Conservation (phyloP, 2,888 invertebrate genomes). For the Nectonema munidae region DNA sequence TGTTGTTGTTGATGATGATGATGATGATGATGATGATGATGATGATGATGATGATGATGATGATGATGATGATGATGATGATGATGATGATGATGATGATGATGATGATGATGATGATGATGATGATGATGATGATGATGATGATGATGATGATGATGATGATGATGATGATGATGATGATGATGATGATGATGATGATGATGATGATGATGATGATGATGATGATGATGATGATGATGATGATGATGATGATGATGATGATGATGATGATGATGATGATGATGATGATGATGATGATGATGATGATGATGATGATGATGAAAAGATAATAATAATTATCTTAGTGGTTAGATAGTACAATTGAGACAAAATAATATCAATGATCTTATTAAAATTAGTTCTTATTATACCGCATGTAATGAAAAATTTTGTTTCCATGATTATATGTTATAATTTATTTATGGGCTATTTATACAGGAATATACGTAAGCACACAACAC, state of each 20-base stretch:
- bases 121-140: conserved; percentile 5
- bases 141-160: conserved; percentile 5
- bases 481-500: no score
- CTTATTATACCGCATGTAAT: no score
- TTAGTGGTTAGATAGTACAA: no score
- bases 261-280: background rate
- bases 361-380: no score
- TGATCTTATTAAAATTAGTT: no score
- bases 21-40: conserved; percentile 5
- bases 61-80: conserved; percentile 5
- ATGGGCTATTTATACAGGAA: no score
- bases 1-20: no score
- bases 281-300: background rate
- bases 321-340: no score
- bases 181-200: conserved; percentile 5
- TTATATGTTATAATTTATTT: no score
- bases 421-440: no score
- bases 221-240: conserved; percentile 5
- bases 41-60: conserved; percentile 5
- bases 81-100: conserved; percentile 5
- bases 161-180: conserved; percentile 5
- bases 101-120: conserved; percentile 5
- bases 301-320: background rate
- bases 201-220: conserved; percentile 5
- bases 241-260: conserved; percentile 1